These are phyloP conservation scores for Neodon shergylaensis DNA, from an alignment of 2,113 vertebrate species.

Conservation along the genomic window DNA sequence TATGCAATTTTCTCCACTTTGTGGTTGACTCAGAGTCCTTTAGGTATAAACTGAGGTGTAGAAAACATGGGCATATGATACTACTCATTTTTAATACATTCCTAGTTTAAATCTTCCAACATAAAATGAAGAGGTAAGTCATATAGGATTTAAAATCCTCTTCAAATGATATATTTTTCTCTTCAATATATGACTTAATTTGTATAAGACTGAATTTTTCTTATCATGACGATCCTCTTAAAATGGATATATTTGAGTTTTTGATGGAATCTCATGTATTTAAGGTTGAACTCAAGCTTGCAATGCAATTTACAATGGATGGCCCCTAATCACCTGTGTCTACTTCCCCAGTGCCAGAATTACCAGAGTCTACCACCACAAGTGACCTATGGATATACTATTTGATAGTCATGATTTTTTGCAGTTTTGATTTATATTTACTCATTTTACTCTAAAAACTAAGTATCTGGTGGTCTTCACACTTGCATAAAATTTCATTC, in stretches of 20 bases:
- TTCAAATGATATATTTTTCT: slow-evolving; percentile 2
- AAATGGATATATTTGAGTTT: not conserved
- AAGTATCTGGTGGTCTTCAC: not conserved
- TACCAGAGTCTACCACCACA: not conserved
- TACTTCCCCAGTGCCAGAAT: not conserved
- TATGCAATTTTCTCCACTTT: not conserved
- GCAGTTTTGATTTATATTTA: not conserved
- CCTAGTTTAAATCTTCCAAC: not conserved
- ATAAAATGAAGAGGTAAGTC: not conserved
- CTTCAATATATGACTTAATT: not conserved
- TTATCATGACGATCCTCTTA: not conserved
- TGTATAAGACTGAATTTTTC: not conserved
- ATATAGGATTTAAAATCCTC: not conserved
- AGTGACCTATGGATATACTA: not conserved
- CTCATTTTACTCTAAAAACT: not conserved
- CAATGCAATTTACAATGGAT: not conserved
- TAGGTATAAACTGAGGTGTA: not conserved
- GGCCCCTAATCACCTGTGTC: no score
- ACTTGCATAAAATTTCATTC: not conserved
- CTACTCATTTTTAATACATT: no score
- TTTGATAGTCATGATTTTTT: not conserved
- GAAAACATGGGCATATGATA: not conserved
- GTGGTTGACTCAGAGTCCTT: not conserved
- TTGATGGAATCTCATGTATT: not conserved
- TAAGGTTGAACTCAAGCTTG: not conserved